Evolutionary conservation across 2,113 vertebrate species (phyloP), one percentile per base, ranked within the genome.

Genomic region (Agapornis roseicollis): DNA sequence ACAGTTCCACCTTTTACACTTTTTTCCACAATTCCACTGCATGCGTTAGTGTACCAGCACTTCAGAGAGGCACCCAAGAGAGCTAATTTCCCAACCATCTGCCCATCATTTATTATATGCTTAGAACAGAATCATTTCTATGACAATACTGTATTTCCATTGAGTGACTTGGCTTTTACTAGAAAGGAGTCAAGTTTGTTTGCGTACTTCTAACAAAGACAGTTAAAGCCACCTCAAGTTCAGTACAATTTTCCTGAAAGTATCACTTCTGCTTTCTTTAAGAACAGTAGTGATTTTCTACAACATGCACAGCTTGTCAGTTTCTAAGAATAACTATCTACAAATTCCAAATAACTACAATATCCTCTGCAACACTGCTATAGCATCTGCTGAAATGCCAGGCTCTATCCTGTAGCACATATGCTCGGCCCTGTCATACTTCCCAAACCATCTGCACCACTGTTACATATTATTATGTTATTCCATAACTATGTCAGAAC

Each of bases 201-300:
- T 86, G 73, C 1, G 0, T 19, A 20, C 17, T 61, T 80, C 83
- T 85, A 86, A 79, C 20, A 19, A 65, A 96, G 63, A 49, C 1
- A 71, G 39, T 39, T 82, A 52, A 88, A 87, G 41, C 17, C 31
- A 28, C 13, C 27, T 90, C 29, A 76, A 42, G 33, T 56, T 83
- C 93, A 66, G 64, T 10, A 63, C 50, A 92, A 58, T 55, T 78
- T 49, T 6, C 69, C 7, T 55, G 44, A 23, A 70, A 87, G 92
- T 93, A 92, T 93, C 95, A 90, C 92, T 96, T 96, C 94, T 89
- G 92, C 80, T 95, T 97, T 92, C 79, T 56, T 88, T 64, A 70
- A 74, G 47, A 90, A 85, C 39, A 91, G 8, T 28, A 60, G 88
- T 10, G 3, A 44, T 78, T 78, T 90, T 77, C 41, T 23, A 47